A percentile compares a stretch with the other conserved stretches of the same genome.
These are phyloP conservation scores for Halcyon malimbica DNA, from an alignment of 2,113 vertebrate species.

Conservation along the genomic window DNA sequence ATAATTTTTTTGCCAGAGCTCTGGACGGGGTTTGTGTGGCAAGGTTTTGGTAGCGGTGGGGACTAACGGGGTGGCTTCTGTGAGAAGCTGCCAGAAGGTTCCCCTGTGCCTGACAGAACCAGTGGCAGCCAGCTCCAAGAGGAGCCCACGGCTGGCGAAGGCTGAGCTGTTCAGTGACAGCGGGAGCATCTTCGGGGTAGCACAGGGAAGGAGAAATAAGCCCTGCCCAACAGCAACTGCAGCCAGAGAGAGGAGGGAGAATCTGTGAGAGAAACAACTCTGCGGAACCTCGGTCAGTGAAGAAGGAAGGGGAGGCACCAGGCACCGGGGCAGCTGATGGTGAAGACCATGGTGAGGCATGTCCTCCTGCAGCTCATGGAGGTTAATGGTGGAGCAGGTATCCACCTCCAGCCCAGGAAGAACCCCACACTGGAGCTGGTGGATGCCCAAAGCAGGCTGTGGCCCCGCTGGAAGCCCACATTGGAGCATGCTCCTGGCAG, in stretches of 20 bases:
- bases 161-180: too few species aligned
- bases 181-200: too few species aligned
- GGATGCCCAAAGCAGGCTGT: too few species aligned
- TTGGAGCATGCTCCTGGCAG: background rate
- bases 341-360: background rate
- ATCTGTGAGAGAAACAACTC: background rate
- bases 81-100: background rate
- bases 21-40: background rate
- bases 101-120: background rate
- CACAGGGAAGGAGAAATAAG: too few species aligned
- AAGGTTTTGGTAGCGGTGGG: background rate
- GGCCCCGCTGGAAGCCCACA: background rate
- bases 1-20: background rate
- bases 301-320: background rate
- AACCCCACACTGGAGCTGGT: background rate
- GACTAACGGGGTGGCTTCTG: background rate
- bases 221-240: background rate
- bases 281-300: background rate
- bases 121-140: background rate
- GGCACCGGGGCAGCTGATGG: too few species aligned
- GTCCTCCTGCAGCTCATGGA: background rate
- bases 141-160: too few species aligned
- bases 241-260: background rate
- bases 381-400: background rate
- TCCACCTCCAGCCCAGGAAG: background rate